Conservation (phyloP, 2,797 vertebrate genomes). For the Lemur catta region DNA sequence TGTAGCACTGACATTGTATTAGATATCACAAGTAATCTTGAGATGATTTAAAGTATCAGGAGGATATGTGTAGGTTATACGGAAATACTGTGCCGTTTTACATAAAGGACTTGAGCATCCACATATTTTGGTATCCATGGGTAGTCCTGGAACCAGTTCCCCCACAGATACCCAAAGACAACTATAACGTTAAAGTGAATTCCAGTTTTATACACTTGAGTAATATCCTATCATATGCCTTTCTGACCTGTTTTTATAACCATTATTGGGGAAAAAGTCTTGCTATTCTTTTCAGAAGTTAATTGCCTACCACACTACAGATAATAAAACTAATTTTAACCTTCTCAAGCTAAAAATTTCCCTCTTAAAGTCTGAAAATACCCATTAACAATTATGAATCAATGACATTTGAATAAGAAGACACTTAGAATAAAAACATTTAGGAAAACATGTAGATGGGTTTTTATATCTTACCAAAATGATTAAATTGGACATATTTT, state of each 20-base stretch:
- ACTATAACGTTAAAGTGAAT: neutral
- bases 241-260: neutral
- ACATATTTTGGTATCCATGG: neutral
- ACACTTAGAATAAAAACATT: neutral
- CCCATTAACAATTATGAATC: neutral
- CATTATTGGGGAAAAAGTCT: neutral
- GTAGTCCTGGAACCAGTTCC: neutral
- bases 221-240: neutral
- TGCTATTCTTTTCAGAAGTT: conserved; percentile 11
- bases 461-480: neutral
- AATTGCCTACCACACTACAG: neutral
- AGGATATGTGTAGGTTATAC: neutral
- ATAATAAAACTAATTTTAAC: conserved; percentile 33
- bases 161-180: neutral
- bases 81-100: neutral
- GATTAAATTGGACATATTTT: neutral
- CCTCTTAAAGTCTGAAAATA: neutral
- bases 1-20: neutral
- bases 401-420: neutral
- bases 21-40: neutral
- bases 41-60: neutral
- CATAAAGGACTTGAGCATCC: neutral
- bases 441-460: neutral
- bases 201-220: neutral
- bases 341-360: neutral